Base-by-base conservation (phyloP, 2,888 invertebrate genomes). In the Tenthredo notha region DNA sequence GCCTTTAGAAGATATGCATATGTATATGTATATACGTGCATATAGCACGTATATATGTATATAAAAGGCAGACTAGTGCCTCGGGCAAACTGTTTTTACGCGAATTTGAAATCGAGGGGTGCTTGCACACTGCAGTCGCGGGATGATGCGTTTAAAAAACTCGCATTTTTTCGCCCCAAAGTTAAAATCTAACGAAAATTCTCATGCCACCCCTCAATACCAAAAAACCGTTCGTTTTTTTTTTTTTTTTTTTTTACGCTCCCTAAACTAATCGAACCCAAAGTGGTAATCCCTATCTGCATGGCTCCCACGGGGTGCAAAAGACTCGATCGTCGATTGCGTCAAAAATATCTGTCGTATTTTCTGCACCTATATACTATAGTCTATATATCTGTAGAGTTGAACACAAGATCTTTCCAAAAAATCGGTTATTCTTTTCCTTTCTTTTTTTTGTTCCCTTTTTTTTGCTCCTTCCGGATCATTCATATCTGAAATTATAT, bases 171-270 rank as follows among this genome's bases (percentile, higher is more conserved):
- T 86, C 86, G n/a, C 84, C 80, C 84, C 58, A 40, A 80, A 80
- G 58, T 80, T 61, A 72, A 85, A 61, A 61, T 87, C 83, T 70
- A 89, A 90, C 90, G 90, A 89, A 88, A 87, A 87, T 91, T 90
- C 90, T 90, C 90, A 91, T 88, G 86, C 80, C 84, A 70, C 5
- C 50, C 33, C 37, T 37, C 80, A n/a, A 12, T 40, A 21, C 29
- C 21, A 29, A 12, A 12, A 75, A n/a, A 54, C 50, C 18, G 7
- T 21, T 82, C 18, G 37, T 61, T 67, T 47, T 33, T 33, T 33
- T 33, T 33, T 33, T 33, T 33, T 33, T 33, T 33, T 33, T 33
- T 43, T 65, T 80, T 80, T 43, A 54, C 78, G 50, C 85, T 75
- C 80, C 85, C 86, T 82, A 77, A 84, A 77, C 86, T 87, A 85